Evolutionary conservation across 2,888 invertebrate genomes (phyloP).

Genomic region (Drosophila siamana): DNA sequence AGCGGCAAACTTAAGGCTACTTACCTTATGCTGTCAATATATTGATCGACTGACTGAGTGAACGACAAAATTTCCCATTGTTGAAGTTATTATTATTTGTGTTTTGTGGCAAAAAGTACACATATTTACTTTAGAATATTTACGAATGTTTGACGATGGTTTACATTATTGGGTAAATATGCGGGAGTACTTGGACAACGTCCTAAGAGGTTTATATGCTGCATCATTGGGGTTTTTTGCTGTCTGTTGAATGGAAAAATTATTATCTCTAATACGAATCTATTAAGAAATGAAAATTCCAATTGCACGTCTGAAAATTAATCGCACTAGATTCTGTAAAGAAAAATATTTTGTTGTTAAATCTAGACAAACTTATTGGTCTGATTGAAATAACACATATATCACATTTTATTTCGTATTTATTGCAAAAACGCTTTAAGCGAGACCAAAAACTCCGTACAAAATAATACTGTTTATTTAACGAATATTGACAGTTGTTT

Average conservation of each 20-base stretch:
- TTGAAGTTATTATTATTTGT: conserved; percentile 16
- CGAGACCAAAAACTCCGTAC: neutral
- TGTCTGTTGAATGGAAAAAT: too few species aligned
- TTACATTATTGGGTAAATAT: conserved; percentile 27
- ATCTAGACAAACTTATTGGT: too few species aligned
- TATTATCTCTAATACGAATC: too few species aligned
- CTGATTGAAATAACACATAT: too few species aligned
- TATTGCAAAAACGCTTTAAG: neutral
- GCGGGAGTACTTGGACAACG: neutral
- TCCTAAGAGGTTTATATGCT: conserved; percentile 1
- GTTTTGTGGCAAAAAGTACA: conserved; percentile 3
- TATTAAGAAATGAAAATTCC: too few species aligned
- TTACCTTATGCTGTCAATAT: neutral
- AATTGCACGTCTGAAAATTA: too few species aligned
- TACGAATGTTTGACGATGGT: neutral
- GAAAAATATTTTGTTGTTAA: too few species aligned
- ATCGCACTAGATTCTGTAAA: too few species aligned
- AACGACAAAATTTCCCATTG: neutral
- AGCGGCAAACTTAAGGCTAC: conserved; percentile 1
- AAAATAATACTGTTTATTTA: neutral
- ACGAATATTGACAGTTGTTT: neutral
- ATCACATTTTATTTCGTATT: neutral
- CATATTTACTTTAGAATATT: neutral
- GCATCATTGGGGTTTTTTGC: neutral
- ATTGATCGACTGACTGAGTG: conserved; percentile 3